These are phyloP conservation scores for Seira sanloemensis DNA, from an alignment of 2,888 invertebrate genomes.

Conservation along the genomic window DNA sequence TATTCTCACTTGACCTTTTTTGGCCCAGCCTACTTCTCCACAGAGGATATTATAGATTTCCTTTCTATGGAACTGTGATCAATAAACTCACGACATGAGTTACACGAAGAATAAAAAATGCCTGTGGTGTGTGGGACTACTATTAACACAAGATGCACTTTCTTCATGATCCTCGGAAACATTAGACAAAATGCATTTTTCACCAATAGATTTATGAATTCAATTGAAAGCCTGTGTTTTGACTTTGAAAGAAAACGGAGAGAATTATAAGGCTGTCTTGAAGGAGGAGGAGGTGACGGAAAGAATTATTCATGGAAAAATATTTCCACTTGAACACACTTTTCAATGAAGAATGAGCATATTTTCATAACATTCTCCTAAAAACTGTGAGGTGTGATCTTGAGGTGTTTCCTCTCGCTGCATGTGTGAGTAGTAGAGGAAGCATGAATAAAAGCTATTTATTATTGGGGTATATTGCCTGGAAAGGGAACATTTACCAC, in stretches of 20 bases:
- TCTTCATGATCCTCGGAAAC: too few relatives aligned
- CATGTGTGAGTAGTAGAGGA: neutral
- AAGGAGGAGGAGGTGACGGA: constrained; percentile 20
- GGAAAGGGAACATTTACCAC: too few relatives aligned
- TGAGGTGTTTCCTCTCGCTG: too few relatives aligned
- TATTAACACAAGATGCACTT: too few relatives aligned
- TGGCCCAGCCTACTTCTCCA: constrained; percentile 42
- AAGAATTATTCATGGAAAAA: constrained; percentile 4
- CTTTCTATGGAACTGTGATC: constrained; percentile 46
- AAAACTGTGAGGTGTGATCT: constrained; percentile 21
- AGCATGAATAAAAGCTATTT: too few relatives aligned
- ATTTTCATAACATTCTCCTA: too few relatives aligned
- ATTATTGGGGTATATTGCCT: constrained; percentile 15
- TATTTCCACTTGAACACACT: constrained; percentile 13
- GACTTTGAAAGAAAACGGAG: constrained; percentile 37
- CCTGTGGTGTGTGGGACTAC: too few relatives aligned
- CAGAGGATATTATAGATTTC: neutral
- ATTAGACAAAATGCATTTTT: too few relatives aligned
- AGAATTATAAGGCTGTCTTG: constrained; percentile 15
- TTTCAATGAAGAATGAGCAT: constrained; percentile 9
- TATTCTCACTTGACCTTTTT: constrained; percentile 57
- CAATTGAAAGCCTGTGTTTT: constrained; percentile 30
- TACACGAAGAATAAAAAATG: too few relatives aligned
- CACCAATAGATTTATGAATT: too few relatives aligned
- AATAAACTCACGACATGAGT: constrained; percentile 50